Base-by-base conservation (phyloP, 2,797 vertebrate genomes). In the Coranthus polyacanthus region DNA sequence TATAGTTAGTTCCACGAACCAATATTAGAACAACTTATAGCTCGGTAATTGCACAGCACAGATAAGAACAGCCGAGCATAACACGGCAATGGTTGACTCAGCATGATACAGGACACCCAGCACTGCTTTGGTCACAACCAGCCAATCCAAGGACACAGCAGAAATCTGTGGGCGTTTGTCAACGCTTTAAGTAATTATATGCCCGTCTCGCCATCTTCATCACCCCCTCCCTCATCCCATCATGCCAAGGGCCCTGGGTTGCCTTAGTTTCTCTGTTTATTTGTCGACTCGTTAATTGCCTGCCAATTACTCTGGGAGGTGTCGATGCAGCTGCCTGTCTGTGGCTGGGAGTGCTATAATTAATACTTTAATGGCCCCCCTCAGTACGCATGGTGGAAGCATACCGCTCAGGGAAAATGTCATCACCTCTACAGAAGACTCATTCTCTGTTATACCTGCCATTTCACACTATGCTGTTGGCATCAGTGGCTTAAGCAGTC, bases 221-320 rank as follows among this genome's bases (percentile, higher is more conserved):
- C 60, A 39, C 56, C 76, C 45, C 59, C 51, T 44, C 56, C 67
- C 50, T 39, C 39, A 52, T 18, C 58, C 68, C 60, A 56, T 65
- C 75, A 70, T 81, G 63, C 86, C 79, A 64, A 16, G 46, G 66
- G 77, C 66, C 42, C 78, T 21, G 72, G 77, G 87, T 88, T 89
- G 84, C 76, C 80, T 84, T 71, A 72, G 78, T 87, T 88, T 86
- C 84, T 79, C 68, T 88, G 89, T 91, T 91, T 93, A 90, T 87
- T 85, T 88, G 87, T 86, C 68, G 81, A 87, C 86, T 90, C 34
- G 87, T 92, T 94, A 94, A 94, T 94, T 92, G 92, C 89, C 86
- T 92, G 92, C 90, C 92, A 92, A 93, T 94, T 94, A 93, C 90
- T 88, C 85, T 49, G 66, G 79, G 84, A 91, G 88, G 92, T 89